Conservation (phyloP, 1,140 invertebrate species). For the Acromyrmex heyeri region DNA sequence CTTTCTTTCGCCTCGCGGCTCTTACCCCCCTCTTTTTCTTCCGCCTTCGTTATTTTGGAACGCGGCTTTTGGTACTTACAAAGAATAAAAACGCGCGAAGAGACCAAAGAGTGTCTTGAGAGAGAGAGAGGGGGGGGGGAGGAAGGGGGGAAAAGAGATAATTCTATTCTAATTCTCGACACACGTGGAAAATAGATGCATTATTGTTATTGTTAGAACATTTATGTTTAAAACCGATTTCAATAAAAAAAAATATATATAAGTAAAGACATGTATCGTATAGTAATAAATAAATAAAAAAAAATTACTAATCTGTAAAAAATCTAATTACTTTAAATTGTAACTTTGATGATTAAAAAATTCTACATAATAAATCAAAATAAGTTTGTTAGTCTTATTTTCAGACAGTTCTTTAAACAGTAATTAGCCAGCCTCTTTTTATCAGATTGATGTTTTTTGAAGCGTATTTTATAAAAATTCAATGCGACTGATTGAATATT, state of each 20-base stretch:
- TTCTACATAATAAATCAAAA: background rate
- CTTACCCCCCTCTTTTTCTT: slow-evolving; percentile 12
- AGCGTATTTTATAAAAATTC: background rate
- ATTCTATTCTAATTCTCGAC: slow-evolving; percentile 1
- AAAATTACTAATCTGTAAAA: background rate
- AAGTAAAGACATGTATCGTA: background rate
- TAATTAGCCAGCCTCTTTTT: background rate
- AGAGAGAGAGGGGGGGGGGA: background rate
- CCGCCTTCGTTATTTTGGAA: slow-evolving; percentile 63
- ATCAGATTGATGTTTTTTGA: background rate
- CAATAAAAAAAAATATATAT: background rate
- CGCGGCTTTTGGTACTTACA: slow-evolving; percentile 62
- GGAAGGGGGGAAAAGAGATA: background rate
- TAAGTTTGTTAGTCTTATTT: background rate
- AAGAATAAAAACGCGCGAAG: slow-evolving; percentile 49
- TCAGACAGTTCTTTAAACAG: background rate
- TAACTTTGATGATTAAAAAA: background rate
- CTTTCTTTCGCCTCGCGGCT: slow-evolving; percentile 55
- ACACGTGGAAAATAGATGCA: background rate
- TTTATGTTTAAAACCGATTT: background rate
- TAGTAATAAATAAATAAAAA: background rate
- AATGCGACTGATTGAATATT: slow-evolving; percentile 3
- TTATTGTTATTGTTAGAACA: background rate
- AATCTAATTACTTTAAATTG: background rate
- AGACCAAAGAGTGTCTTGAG: slow-evolving; percentile 25